Evolutionary conservation across 2,888 invertebrate genomes (phyloP).

Genomic region (Tipula confusa): DNA sequence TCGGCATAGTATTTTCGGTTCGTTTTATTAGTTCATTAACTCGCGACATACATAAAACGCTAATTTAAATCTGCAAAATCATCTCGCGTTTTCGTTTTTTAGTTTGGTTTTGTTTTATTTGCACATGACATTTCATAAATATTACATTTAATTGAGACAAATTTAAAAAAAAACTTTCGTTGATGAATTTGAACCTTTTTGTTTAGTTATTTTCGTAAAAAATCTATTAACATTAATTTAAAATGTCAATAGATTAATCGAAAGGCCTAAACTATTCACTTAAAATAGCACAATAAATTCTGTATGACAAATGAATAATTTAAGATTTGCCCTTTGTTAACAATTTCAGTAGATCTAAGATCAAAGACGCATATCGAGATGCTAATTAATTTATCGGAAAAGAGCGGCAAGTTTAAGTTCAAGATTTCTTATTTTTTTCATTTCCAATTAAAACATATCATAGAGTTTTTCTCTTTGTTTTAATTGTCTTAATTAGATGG

Average conservation of each 20-base stretch:
- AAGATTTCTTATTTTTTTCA: neutral
- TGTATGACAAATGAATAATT: neutral
- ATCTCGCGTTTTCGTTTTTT: neutral
- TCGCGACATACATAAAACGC: neutral
- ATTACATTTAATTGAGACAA: neutral
- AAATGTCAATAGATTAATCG: neutral
- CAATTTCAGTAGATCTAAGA: neutral
- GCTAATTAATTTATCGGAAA: neutral
- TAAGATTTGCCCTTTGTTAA: neutral
- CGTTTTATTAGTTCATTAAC: neutral
- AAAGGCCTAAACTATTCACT: neutral
- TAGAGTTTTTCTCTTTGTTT: neutral
- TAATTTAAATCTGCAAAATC: neutral
- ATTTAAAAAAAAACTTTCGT: neutral
- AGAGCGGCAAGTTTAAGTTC: neutral
- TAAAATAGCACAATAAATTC: neutral
- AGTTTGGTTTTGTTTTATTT: neutral
- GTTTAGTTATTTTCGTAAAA: neutral
- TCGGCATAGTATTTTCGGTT: neutral
- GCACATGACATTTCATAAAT: neutral
- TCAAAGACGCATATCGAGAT: neutral
- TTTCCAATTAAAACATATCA: neutral
- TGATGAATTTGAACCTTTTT: neutral
- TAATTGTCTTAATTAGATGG: neutral
- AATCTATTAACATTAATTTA: neutral